These are phyloP conservation scores for Chaetops frenatus DNA, from an alignment of 2,113 vertebrate genomes.

Conservation along the genomic window DNA sequence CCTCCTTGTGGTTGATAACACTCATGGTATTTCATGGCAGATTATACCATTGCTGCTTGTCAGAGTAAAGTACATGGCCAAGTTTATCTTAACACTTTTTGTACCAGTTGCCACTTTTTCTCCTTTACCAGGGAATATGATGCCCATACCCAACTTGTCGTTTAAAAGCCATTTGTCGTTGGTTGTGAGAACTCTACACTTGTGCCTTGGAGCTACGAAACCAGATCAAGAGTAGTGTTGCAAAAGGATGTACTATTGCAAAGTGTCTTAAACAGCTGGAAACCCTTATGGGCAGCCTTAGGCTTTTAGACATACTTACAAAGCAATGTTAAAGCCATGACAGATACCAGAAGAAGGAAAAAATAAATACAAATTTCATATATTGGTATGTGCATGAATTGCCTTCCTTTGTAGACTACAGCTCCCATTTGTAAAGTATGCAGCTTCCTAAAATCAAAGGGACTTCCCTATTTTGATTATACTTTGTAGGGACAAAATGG, in stretches of 20 bases:
- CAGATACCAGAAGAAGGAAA: background rate
- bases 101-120: background rate
- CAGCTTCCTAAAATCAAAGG: background rate
- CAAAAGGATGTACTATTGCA: background rate
- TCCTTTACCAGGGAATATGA: background rate
- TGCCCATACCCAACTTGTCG: background rate
- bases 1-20: background rate
- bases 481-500: background rate
- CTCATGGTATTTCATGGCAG: background rate
- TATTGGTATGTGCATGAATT: background rate
- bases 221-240: background rate
- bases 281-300: background rate
- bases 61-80: background rate
- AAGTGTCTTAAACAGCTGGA: background rate
- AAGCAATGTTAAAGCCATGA: background rate
- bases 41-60: background rate
- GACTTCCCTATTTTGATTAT: background rate
- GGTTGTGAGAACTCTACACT: background rate
- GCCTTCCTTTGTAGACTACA: background rate
- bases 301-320: background rate
- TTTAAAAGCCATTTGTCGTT: background rate
- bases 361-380: accelerated
- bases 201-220: background rate
- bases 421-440: background rate
- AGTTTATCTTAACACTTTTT: background rate